Conservation (phyloP, 2,888 invertebrate species). For the Spodoptera exigua region DNA sequence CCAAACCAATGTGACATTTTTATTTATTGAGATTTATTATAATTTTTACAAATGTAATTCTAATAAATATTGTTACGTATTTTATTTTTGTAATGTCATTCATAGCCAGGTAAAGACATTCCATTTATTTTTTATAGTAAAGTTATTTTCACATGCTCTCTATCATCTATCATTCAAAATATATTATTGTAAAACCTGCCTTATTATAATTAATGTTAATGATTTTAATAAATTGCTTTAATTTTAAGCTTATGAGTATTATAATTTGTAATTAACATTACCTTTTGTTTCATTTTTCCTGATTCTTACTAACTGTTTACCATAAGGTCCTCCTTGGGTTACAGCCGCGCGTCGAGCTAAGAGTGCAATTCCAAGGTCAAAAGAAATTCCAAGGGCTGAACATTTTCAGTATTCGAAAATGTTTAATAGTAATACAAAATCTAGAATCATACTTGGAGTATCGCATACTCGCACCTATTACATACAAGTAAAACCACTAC, state of each 20-base stretch:
- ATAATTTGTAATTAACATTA: slow-evolving; percentile 36
- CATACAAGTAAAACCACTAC: no score
- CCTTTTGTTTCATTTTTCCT: slow-evolving; percentile 2
- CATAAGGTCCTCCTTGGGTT: no score
- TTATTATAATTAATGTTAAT: no score
- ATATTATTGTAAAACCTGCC: slow-evolving; percentile 3
- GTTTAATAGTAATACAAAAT: no score
- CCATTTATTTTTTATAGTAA: slow-evolving; percentile 33
- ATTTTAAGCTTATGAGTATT: slow-evolving; percentile 56
- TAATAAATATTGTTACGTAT: not conserved
- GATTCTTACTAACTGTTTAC: not conserved
- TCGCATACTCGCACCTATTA: no score
- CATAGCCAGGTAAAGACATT: slow-evolving; percentile 36
- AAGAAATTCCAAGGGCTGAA: no score
- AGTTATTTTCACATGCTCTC: slow-evolving; percentile 26
- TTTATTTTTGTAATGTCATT: slow-evolving; percentile 1
- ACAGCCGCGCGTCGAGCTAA: no score
- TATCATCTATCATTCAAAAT: not conserved
- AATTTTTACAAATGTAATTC: slow-evolving; percentile 10
- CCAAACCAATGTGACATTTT: no score
- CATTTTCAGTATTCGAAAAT: no score
- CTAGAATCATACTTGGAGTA: no score
- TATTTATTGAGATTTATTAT: not conserved
- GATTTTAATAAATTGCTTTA: slow-evolving; percentile 26
- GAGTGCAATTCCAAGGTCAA: no score